These are phyloP conservation scores for Platorchestia sp. DNA, from an alignment of 1,140 invertebrate species.

Conservation along the genomic window DNA sequence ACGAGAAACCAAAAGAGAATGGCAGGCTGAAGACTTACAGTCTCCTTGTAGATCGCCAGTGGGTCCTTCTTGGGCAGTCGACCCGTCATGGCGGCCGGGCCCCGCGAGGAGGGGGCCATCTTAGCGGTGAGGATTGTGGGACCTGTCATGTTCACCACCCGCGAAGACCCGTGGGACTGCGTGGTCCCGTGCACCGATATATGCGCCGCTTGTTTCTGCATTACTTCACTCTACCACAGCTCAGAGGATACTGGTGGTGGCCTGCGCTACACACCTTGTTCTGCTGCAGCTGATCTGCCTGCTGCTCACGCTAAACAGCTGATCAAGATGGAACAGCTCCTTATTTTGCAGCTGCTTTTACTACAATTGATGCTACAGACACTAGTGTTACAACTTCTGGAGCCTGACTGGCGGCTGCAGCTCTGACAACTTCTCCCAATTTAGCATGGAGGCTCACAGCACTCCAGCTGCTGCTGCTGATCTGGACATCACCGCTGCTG, in stretches of 20 bases:
- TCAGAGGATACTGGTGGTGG: not conserved
- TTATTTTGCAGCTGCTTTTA: not conserved
- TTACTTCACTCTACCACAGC: not conserved
- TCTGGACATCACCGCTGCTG: not conserved
- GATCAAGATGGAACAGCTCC: not conserved
- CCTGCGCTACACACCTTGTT: not conserved
- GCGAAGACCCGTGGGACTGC: slow-evolving; percentile 18
- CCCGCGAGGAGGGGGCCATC: not conserved
- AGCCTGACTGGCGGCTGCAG: not conserved
- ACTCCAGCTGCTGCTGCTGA: not conserved
- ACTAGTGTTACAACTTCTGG: no score
- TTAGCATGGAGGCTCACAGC: not conserved
- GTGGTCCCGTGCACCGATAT: slow-evolving; percentile 22
- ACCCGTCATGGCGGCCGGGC: slow-evolving; percentile 16
- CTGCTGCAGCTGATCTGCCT: not conserved
- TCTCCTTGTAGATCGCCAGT: slow-evolving; percentile 29
- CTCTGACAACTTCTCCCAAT: not conserved
- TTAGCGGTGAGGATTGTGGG: slow-evolving; percentile 13
- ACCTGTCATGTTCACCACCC: slow-evolving; percentile 35
- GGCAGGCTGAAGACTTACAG: not conserved
- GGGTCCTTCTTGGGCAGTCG: slow-evolving; percentile 42
- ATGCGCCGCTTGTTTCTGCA: not conserved
- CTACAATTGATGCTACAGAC: not conserved
- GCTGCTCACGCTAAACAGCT: not conserved
- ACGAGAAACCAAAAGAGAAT: not conserved